Evolutionary conservation across 1,140 invertebrate genomes (phyloP).

Genomic region (Steinernema feltiae): DNA sequence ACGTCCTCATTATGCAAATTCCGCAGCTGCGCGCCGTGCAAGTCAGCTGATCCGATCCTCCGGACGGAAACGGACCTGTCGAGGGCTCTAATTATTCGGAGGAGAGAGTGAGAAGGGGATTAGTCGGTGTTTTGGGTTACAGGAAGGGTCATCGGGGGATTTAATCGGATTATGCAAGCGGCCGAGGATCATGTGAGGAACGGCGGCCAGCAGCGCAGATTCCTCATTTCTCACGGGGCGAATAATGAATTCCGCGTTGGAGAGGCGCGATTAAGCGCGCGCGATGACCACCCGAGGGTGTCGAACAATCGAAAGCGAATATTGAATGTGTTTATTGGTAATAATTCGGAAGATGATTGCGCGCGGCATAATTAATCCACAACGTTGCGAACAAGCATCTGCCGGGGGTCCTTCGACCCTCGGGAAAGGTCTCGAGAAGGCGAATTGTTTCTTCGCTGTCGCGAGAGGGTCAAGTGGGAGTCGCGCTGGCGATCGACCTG

Average conservation of each 20-base stretch:
- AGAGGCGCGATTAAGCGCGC: constrained; percentile 3
- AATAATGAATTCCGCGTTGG: not conserved
- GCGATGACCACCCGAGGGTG: not conserved
- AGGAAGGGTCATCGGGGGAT: constrained; percentile 8
- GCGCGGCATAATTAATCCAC: not conserved
- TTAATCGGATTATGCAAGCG: constrained; percentile 13
- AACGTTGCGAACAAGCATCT: constrained; percentile 11
- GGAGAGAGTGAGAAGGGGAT: not conserved
- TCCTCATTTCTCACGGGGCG: not conserved
- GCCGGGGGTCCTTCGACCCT: not conserved
- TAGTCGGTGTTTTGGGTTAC: constrained; percentile 13
- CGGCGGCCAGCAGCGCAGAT: not conserved
- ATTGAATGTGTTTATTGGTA: constrained; percentile 14
- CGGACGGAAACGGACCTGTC: constrained; percentile 3
- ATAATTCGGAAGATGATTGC: constrained; percentile 9
- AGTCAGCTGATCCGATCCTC: not conserved
- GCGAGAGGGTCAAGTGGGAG: too few species aligned
- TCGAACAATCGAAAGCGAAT: constrained; percentile 4
- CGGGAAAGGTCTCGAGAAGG: not conserved
- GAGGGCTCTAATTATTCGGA: not conserved
- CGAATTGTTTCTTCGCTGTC: too few species aligned
- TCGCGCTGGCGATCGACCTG: too few species aligned
- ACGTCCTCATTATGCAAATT: constrained; percentile 11
- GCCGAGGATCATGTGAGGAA: not conserved
- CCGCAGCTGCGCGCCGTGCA: not conserved